These are phyloP conservation scores for Nasonia oneida DNA, from an alignment of 2,888 invertebrate species.

Conservation along the genomic window DNA sequence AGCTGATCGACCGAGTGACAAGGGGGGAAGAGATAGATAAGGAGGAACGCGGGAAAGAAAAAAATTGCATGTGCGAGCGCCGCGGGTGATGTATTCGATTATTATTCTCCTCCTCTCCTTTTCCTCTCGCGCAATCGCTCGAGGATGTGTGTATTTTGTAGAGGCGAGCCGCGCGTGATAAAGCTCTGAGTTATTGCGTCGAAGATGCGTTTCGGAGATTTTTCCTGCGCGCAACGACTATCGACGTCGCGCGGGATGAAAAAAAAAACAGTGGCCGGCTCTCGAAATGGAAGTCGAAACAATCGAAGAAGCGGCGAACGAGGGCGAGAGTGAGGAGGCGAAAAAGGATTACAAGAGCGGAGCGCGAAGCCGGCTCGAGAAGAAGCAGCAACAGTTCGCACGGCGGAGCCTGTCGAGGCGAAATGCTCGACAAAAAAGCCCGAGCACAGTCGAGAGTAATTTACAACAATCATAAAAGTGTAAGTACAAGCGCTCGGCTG, in stretches of 20 bases:
- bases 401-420: constrained; percentile 19
- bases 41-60: neutral
- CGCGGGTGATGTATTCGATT: neutral
- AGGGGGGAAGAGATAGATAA: constrained; percentile 27
- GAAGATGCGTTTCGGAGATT: neutral
- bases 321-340: constrained; percentile 39
- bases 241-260: neutral
- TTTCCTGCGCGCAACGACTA: neutral
- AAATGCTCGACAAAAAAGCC: constrained; percentile 61
- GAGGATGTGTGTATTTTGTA: neutral
- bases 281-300: constrained; percentile 11
- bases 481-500: constrained; percentile 63
- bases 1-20: constrained; percentile 29
- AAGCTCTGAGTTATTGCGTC: neutral
- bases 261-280: neutral
- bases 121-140: neutral
- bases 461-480: constrained; percentile 72
- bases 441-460: constrained; percentile 65
- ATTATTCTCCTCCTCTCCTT: constrained; percentile 2
- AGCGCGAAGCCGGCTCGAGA: constrained; percentile 23
- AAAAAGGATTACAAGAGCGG: constrained; percentile 57
- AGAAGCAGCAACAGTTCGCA: constrained; percentile 41
- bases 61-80: neutral
- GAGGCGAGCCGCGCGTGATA: neutral
- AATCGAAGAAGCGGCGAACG: constrained; percentile 28